Base-by-base conservation (phyloP, 2,113 vertebrate species). In the Trematomus loennbergii region DNA sequence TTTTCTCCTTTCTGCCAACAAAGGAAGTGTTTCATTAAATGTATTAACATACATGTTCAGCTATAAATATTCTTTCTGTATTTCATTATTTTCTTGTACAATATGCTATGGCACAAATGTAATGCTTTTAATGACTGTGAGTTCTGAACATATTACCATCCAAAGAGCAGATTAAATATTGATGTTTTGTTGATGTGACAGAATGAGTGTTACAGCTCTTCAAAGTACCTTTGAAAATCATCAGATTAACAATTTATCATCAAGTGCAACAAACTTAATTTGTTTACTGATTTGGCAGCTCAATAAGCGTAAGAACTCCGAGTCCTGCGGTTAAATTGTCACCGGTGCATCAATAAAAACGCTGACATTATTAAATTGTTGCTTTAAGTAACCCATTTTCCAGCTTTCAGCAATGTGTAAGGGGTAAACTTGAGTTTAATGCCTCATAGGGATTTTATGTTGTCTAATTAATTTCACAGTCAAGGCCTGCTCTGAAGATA, bases 61-160 rank as follows among this genome's bases (percentile, higher is more conserved):
- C 88, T 86, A 84, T 89, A 90, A 71, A 82, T 91, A 87, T 88
- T 90, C 89, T 90, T 90, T 88, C 88, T 93, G 91, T 94, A 93
- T 90, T 91, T 92, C 90, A 86, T 87, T 92, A 78, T 88, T 88
- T 91, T 72, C 73, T 87, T 95, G 93, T 95, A 94, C 89, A 93
- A 92, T 91, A 89, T 33, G 88, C 88, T 93, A 93, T 92, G 81
- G 79, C 74, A 85, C 82, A 90, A 86, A 72, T 83, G 79, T 72
- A 79, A 79, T 89, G 86, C 81, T 93, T 86, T 87, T 84, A 77
- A 87, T 89, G 86, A 81, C 73, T 90, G 87, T 89, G 91, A 89
- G 79, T 92, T 89, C 61, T 89, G 82, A 93, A 92, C 86, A 90
- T 88, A 88, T 79, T 89, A 72, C 63, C 66, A 83, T 85, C 71